Percentiles rank a stretch among this genome's conserved stretches.
phyloP scores from a whole-genome alignment of 2,888 invertebrate genomes.

The Tholera decimalis region DNA sequence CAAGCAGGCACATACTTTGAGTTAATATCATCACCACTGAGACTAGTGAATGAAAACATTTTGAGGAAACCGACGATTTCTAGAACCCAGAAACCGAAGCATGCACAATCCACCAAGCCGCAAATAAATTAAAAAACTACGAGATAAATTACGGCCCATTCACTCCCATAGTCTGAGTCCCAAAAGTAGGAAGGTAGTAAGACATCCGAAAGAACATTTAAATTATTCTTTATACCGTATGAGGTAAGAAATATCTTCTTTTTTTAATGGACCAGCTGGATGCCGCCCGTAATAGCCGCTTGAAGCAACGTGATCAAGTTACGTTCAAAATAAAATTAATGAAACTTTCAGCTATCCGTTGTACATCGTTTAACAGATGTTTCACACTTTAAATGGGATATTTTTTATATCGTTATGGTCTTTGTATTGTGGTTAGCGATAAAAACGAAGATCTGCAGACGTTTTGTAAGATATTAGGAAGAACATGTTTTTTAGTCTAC shows the following conservation, averaged over 20 bases:
- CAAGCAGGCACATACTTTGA: too few relatives aligned
- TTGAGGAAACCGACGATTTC: too few relatives aligned
- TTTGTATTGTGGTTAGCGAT: constrained; percentile 1
- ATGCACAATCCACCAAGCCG: too few relatives aligned
- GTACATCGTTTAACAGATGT: constrained; percentile 44
- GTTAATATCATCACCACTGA: too few relatives aligned
- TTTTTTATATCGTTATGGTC: constrained; percentile 13
- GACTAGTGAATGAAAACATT: too few relatives aligned
- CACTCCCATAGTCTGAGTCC: too few relatives aligned
- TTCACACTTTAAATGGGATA: constrained; percentile 12
- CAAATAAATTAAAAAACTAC: too few relatives aligned
- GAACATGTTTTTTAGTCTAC: too few relatives aligned
- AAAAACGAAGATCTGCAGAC: too few relatives aligned
- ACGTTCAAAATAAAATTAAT: constrained; percentile 64
- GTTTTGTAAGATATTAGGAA: too few relatives aligned
- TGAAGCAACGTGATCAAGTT: constrained; percentile 64
- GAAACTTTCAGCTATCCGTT: constrained; percentile 43
- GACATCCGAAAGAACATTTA: background rate
- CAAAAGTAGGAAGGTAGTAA: background rate
- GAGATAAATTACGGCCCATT: too few relatives aligned
- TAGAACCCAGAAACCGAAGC: too few relatives aligned
- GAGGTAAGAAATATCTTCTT: constrained; percentile 24
- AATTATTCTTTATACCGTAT: constrained; percentile 8
- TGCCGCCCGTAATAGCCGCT: constrained; percentile 16
- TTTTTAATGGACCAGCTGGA: constrained; percentile 55